phyloP scores from a whole-genome alignment of 2,797 vertebrate species.

The Artibeus lituratus region DNA sequence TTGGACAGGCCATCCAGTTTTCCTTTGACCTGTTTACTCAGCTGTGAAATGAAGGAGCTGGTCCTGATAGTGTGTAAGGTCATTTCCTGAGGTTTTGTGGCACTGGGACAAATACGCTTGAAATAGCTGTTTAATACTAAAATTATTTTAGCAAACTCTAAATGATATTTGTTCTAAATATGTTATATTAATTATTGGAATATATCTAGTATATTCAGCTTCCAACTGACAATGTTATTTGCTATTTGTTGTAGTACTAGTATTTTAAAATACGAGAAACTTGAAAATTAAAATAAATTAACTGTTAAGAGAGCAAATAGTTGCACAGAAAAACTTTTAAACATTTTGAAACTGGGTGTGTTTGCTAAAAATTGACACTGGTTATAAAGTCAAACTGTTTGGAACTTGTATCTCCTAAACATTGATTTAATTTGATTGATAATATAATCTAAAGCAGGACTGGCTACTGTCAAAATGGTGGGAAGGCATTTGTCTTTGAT shows the following conservation, averaged over 20 bases:
- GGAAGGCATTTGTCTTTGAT: not conserved
- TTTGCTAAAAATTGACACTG: not conserved
- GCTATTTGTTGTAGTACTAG: not conserved
- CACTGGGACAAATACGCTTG: not conserved
- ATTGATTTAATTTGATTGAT: constrained; percentile 10
- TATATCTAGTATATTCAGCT: not conserved
- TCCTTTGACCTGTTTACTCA: not conserved
- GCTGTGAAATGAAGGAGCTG: not conserved
- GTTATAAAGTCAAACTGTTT: not conserved
- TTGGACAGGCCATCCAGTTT: not conserved
- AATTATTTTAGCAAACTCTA: not conserved
- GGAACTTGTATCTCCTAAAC: not conserved
- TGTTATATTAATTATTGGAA: not conserved
- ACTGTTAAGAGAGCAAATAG: not conserved
- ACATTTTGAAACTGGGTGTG: not conserved
- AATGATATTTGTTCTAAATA: not conserved
- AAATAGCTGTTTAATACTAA: not conserved
- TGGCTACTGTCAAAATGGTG: not conserved
- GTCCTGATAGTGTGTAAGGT: not conserved
- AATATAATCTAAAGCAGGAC: not conserved
- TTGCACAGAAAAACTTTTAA: not conserved
- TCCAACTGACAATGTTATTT: not conserved
- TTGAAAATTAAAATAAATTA: not conserved
- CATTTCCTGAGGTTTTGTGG: not conserved
- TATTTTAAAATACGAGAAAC: constrained; percentile 2